These are phyloP conservation scores for Castor canadensis DNA, from an alignment of 2,113 vertebrate species.

Conservation along the genomic window DNA sequence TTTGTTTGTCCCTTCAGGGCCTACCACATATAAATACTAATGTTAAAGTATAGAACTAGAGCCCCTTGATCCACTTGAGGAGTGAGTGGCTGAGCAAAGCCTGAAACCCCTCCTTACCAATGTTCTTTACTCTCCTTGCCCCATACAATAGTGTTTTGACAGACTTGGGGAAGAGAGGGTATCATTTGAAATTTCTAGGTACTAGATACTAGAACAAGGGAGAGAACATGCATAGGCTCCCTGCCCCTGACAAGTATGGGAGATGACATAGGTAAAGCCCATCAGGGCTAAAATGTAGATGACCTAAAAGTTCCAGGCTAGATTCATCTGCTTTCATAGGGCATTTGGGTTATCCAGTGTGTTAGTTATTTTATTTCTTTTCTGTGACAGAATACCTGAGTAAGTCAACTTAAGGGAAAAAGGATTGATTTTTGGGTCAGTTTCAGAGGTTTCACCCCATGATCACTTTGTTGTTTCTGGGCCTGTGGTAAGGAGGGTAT, in stretches of 20 bases:
- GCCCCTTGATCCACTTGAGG: background rate
- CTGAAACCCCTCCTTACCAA: background rate
- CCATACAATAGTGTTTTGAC: background rate
- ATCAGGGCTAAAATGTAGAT: background rate
- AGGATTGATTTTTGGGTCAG: background rate
- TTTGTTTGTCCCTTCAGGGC: background rate
- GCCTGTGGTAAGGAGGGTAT: background rate
- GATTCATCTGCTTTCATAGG: background rate
- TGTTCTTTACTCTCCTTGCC: background rate
- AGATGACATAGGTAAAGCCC: background rate
- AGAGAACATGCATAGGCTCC: background rate
- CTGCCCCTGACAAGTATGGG: no score
- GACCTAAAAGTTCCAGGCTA: background rate
- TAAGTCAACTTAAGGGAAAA: background rate
- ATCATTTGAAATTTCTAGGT: slow-evolving; percentile 17
- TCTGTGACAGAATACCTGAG: background rate
- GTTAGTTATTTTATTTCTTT: background rate
- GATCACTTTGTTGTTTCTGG: background rate
- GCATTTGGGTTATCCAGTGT: background rate
- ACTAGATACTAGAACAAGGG: background rate
- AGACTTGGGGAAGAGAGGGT: background rate
- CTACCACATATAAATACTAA: background rate
- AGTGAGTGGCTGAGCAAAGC: background rate
- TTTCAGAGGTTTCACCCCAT: background rate
- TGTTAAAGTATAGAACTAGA: background rate